Evolutionary conservation across 2,888 invertebrate species (phyloP).

Genomic region (Callinectes sapidus): DNA sequence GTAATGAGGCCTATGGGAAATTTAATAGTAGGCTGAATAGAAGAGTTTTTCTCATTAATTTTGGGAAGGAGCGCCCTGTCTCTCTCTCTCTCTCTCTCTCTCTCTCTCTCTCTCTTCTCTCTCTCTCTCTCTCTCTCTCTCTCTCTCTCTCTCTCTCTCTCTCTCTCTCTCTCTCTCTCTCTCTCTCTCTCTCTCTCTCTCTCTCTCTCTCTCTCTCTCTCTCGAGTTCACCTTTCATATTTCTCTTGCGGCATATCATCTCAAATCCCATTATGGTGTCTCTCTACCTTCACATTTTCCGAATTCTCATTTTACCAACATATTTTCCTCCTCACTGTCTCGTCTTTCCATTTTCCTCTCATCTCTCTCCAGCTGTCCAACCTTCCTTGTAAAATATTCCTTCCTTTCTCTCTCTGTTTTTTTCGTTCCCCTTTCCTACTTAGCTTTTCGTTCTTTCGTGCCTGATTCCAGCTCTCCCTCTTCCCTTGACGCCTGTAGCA

Average conservation of each 20-base stretch:
- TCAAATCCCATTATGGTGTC: background rate
- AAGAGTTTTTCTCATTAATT: background rate
- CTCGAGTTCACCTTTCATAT: background rate
- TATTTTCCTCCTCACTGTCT: background rate
- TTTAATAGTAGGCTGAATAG: background rate
- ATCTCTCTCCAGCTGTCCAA: background rate
- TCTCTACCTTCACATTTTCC: background rate
- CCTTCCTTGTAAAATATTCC: background rate
- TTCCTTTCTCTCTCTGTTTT: background rate
- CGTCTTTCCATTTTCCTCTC: conserved; percentile 10
- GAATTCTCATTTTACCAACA: background rate
- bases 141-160: too few relatives aligned
- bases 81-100: background rate
- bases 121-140: background rate
- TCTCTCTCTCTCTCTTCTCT: background rate
- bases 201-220: background rate
- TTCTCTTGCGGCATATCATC: background rate
- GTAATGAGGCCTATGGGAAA: background rate
- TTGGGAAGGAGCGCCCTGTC: background rate
- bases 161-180: background rate
- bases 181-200: background rate
- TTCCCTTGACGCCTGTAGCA: background rate
- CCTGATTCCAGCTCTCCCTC: background rate
- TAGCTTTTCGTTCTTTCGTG: background rate
- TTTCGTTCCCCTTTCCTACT: background rate